These are phyloP conservation scores for Melanargia galathea DNA, from an alignment of 2,888 invertebrate species.

Conservation along the genomic window DNA sequence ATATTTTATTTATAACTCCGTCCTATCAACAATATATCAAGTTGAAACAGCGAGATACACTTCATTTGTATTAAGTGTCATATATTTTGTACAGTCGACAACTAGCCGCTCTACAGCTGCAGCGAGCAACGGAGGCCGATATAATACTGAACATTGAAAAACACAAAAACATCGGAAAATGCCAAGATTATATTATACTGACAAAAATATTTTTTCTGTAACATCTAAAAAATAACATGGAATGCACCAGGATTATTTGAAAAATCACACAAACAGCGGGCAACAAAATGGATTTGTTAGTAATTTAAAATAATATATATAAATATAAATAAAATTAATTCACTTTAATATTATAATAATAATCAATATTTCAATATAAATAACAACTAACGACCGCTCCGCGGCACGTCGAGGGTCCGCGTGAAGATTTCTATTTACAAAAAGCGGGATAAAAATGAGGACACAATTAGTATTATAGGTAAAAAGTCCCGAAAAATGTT, in stretches of 20 bases:
- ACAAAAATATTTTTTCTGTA: conserved; percentile 27
- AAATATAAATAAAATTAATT: conserved; percentile 17
- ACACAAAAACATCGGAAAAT: conserved; percentile 45
- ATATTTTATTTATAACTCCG: conserved; percentile 69
- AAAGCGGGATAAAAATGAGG: conserved; percentile 17
- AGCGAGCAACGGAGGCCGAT: conserved; percentile 23
- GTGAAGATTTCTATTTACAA: conserved; percentile 37
- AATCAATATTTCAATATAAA: conserved; percentile 33
- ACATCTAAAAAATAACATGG: conserved; percentile 65
- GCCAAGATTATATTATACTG: conserved; percentile 39
- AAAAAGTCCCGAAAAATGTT: conserved; percentile 9
- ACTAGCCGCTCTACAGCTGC: conserved; percentile 25
- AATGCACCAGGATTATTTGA: conserved; percentile 70
- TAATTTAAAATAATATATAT: conserved; percentile 6
- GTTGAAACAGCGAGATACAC: conserved; percentile 64
- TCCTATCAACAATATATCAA: conserved; percentile 68
- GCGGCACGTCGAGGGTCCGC: conserved; percentile 23
- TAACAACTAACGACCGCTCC: conserved; percentile 42
- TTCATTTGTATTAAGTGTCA: conserved; percentile 22
- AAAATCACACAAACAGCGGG: conserved; percentile 55
- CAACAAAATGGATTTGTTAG: conserved; percentile 47
- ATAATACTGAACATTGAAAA: conserved; percentile 39
- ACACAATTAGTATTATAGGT: neutral
- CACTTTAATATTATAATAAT: conserved; percentile 26
- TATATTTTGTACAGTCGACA: conserved; percentile 50